Evolutionary conservation across 1,140 invertebrate genomes (phyloP).

Genomic region (Ridgeia piscesae): DNA sequence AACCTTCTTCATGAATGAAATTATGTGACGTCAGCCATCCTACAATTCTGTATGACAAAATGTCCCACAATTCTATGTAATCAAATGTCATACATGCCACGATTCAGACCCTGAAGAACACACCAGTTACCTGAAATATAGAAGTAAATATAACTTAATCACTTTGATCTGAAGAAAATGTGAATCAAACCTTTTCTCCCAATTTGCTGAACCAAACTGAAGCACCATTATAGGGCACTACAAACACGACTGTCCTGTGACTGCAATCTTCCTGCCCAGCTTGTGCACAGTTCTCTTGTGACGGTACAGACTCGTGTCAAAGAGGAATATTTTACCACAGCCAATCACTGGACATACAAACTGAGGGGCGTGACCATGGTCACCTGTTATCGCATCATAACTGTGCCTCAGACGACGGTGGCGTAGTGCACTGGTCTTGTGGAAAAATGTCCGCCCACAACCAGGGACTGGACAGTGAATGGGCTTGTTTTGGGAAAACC

Average conservation of each 20-base stretch:
- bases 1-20: no score
- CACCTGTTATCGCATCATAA: neutral
- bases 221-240: neutral
- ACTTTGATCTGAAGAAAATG: no score
- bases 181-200: no score
- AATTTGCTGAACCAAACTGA: no score
- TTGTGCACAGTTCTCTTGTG: neutral
- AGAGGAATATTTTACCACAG: neutral
- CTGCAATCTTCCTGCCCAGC: neutral
- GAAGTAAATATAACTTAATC: no score
- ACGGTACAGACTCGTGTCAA: neutral
- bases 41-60: no score
- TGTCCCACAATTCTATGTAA: no score
- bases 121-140: no score
- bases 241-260: neutral
- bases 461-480: neutral
- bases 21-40: no score
- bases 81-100: no score
- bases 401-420: slow-evolving; percentile 2
- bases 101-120: no score
- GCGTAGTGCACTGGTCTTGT: neutral
- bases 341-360: neutral
- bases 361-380: neutral
- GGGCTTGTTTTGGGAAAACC: neutral
- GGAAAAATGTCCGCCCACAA: slow-evolving; percentile 12